These are phyloP conservation scores for Eulemur macaco DNA, from an alignment of 2,113 vertebrate species.

Conservation along the genomic window DNA sequence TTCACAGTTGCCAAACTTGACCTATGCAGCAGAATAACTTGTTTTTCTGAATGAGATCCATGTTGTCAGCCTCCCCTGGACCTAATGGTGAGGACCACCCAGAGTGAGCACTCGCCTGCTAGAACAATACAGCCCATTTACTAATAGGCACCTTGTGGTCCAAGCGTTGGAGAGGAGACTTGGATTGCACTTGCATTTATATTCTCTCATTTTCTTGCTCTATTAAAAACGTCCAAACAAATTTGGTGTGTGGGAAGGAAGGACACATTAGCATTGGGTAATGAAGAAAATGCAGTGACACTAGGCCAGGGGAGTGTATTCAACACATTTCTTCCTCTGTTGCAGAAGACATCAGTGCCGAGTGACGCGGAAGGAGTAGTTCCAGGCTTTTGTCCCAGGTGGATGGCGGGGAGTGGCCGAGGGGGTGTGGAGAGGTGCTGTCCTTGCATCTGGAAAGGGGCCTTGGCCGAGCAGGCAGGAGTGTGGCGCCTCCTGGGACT, in stretches of 20 bases:
- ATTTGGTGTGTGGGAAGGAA: background rate
- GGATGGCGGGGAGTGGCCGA: fast-evolving
- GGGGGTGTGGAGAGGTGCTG: background rate
- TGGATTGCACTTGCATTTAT: background rate
- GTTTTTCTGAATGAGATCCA: background rate
- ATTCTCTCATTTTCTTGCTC: conserved; percentile 30
- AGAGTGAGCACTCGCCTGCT: fast-evolving
- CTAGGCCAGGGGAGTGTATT: background rate
- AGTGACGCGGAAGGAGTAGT: background rate
- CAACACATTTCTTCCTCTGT: background rate
- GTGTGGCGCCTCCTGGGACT: fast-evolving
- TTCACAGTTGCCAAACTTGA: background rate
- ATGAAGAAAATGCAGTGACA: background rate
- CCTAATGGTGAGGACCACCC: background rate
- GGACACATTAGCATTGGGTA: background rate
- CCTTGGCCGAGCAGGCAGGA: background rate
- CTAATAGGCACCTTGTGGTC: background rate
- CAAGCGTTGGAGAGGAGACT: background rate
- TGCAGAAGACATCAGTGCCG: background rate
- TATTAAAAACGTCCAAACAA: conserved; percentile 1
- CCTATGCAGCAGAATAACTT: background rate
- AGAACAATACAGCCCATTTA: background rate
- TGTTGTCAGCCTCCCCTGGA: background rate
- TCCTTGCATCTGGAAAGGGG: background rate
- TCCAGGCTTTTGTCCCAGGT: background rate